Evolutionary conservation across 37 sponge, comb jelly and placozoan genomes (phyloP), one percentile per base, ranked within the genome.

Genomic region (Crambe crambe): DNA sequence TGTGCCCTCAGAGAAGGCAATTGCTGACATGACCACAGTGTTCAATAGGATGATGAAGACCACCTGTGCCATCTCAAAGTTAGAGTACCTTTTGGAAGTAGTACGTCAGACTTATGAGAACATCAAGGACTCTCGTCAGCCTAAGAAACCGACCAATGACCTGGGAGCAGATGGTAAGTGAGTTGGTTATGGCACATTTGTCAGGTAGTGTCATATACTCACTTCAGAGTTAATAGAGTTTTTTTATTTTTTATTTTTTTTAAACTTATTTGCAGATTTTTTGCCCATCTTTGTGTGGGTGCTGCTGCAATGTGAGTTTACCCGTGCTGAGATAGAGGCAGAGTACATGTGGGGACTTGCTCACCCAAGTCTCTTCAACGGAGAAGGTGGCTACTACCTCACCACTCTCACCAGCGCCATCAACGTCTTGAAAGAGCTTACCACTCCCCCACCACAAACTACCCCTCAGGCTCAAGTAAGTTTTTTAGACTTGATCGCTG

Each of bases 301-400:
- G 37, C 68, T 96, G 80, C 74, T 84, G 3, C 93, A 93, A 62
- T 76, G 74, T 70, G 80, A 86, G 37, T 87, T 80, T 83, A 35
- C 39, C n/a, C 79, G 80, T 25, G 91, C 91, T 0, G 97, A 93
- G 72, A 70, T 96, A 2, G 97, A 96, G 79, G 88, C 94, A 1
- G 94, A 93, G 84, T 96, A 90, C 86, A 87, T 93, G 85, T 96
- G 97, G 97, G 94, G 91, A 0, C 83, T 96, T 41, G 87, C 94
- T 42, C 94, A 96, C 72, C 94, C 91, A 3, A 72, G 78, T 25
- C 87, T 96, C 51, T 76, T 93, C 67, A 87, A 88, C 25, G 97
- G 97, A 29, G 97, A 96, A 74, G 97, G 89, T 21, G 97, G 97
- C 32, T 96, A 96, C 80, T 96, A 96, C 72, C 97, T 96, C 2